phyloP scores from a whole-genome alignment of 2,797 vertebrate genomes.

The Melanotaenia pygmaea region DNA sequence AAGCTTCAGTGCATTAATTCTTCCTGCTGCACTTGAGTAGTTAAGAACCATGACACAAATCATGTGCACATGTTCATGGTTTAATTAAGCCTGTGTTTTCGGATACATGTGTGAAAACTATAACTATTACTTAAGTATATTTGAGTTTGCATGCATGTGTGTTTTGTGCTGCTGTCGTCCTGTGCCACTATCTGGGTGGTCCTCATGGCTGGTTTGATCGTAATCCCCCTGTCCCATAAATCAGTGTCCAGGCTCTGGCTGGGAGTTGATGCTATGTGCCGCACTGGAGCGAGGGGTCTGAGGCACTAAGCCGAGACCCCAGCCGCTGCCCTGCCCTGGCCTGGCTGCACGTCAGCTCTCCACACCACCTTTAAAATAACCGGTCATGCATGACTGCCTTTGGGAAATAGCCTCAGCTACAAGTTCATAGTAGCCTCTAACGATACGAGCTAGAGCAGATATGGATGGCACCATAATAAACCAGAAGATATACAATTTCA shows the following conservation, averaged over 20 bases:
- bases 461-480: constrained; percentile 20
- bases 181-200: constrained; percentile 82
- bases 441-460: constrained; percentile 22
- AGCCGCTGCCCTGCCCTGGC: constrained; percentile 51
- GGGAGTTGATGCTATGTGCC: constrained; percentile 79
- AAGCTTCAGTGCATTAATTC: constrained; percentile 43
- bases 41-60: constrained; percentile 30
- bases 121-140: constrained; percentile 1
- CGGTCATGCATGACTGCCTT: constrained; percentile 62
- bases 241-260: constrained; percentile 77
- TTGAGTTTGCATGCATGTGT: constrained; percentile 40
- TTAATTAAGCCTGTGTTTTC: background rate
- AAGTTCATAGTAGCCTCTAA: constrained; percentile 24
- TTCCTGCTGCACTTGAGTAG: constrained; percentile 49
- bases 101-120: constrained; percentile 6
- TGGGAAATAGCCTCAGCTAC: constrained; percentile 54
- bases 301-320: constrained; percentile 75
- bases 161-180: constrained; percentile 50
- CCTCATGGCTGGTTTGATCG: constrained; percentile 77
- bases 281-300: constrained; percentile 71
- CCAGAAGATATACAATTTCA: constrained; percentile 15
- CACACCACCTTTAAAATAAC: constrained; percentile 78
- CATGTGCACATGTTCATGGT: constrained; percentile 42
- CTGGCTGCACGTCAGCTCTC: constrained; percentile 76
- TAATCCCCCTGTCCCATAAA: constrained; percentile 85